Percentiles rank a stretch among this genome's conserved stretches.
Evolutionary conservation across 2,888 invertebrate species (phyloP).

Genomic region (Stenodera caucasica): DNA sequence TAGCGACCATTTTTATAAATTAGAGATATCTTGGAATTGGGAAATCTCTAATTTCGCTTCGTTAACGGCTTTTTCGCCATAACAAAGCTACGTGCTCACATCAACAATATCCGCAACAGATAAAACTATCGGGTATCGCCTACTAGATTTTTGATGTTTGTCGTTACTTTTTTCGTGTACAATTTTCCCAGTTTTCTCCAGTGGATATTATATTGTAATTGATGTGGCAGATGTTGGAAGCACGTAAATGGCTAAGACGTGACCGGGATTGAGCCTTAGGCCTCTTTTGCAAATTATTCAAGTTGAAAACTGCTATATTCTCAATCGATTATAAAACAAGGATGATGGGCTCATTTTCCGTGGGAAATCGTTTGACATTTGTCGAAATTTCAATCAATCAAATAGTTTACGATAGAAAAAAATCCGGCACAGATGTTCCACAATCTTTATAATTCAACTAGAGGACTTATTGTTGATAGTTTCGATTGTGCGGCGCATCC

Average conservation of each 20-base stretch:
- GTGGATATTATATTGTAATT: conserved; percentile 34
- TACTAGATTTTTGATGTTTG: background rate
- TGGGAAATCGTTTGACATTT: background rate
- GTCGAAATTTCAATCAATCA: background rate
- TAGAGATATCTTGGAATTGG: too few relatives aligned
- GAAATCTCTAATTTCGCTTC: too few relatives aligned
- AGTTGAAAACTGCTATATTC: background rate
- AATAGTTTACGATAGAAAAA: background rate
- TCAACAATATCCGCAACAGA: too few relatives aligned
- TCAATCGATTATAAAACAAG: background rate
- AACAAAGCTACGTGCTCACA: too few relatives aligned
- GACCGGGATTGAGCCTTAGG: conserved; percentile 16
- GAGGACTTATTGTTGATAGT: too few relatives aligned
- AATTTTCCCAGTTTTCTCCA: background rate
- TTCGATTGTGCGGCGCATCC: background rate
- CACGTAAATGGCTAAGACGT: conserved; percentile 31
- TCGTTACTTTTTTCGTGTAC: background rate
- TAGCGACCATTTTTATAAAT: too few relatives aligned
- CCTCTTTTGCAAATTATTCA: conserved; percentile 5
- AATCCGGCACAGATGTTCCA: too few relatives aligned
- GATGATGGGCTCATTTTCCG: background rate
- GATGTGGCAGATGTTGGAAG: conserved; percentile 31
- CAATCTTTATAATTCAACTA: too few relatives aligned
- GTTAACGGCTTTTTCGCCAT: too few relatives aligned
- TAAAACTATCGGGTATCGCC: background rate